These are phyloP conservation scores for Phaenicophaeus curvirostris DNA, from an alignment of 2,797 vertebrate genomes.

Conservation along the genomic window DNA sequence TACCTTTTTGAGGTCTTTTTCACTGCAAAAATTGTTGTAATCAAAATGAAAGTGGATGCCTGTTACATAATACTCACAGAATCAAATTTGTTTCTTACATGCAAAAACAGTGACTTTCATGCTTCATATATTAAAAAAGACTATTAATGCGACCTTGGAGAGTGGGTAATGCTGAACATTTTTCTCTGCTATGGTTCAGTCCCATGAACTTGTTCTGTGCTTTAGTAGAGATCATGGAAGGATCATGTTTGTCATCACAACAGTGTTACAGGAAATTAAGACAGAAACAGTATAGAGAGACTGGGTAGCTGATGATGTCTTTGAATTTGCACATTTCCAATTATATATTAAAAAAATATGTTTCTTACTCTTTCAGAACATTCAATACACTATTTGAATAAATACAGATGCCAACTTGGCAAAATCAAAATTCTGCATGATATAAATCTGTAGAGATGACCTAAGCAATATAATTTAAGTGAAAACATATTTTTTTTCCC, in stretches of 20 bases:
- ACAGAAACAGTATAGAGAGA: not conserved
- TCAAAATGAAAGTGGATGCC: not conserved
- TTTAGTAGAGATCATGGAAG: not conserved
- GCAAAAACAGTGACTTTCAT: not conserved
- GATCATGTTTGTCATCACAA: slow-evolving; percentile 18
- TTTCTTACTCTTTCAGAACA: slow-evolving; percentile 77
- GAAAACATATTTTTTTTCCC: slow-evolving; percentile 60
- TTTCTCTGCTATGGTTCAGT: not conserved
- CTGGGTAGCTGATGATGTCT: slow-evolving; percentile 30
- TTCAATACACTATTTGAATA: slow-evolving; percentile 62
- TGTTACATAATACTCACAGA: not conserved
- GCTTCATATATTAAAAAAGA: not conserved
- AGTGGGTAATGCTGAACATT: not conserved
- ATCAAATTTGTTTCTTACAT: not conserved
- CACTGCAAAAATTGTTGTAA: not conserved
- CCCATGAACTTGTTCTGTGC: accelerated
- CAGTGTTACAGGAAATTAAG: not conserved
- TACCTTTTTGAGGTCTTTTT: not conserved
- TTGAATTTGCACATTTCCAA: slow-evolving; percentile 54
- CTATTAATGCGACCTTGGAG: not conserved
- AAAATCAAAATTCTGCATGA: slow-evolving; percentile 23
- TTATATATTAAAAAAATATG: slow-evolving; percentile 63
- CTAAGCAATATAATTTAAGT: slow-evolving; percentile 75
- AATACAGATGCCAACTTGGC: slow-evolving; percentile 71
- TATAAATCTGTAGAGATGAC: slow-evolving; percentile 74